A percentile compares a stretch with the other conserved stretches of the same genome.
Evolutionary conservation across 2,113 vertebrate species (phyloP).

Genomic region (Reinhardtius hippoglossoides): DNA sequence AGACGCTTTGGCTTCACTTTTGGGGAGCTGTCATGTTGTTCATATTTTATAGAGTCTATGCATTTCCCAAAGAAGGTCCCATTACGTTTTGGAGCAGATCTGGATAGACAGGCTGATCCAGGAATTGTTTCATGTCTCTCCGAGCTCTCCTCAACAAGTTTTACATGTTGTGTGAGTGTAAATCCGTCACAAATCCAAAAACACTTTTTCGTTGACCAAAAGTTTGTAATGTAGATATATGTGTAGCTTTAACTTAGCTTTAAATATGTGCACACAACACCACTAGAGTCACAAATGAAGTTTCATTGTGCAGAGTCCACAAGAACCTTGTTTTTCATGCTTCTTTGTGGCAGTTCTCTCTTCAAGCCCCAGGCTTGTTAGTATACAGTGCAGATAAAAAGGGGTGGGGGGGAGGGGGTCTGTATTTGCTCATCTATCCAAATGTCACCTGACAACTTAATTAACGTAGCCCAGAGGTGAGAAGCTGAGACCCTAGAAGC

Average conservation of each 20-base stretch:
- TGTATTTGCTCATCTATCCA: constrained; percentile 30
- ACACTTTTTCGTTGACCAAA: background rate
- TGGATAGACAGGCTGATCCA: background rate
- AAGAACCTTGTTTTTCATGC: constrained; percentile 41
- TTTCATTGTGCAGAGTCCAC: constrained; percentile 15
- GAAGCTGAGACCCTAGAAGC: constrained; percentile 39
- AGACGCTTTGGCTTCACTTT: no score
- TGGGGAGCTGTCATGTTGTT: no score
- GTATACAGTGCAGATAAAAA: constrained; percentile 7
- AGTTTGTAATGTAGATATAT: background rate
- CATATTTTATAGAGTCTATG: no score
- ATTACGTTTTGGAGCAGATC: background rate
- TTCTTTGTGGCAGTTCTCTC: constrained; percentile 26
- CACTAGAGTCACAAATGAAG: constrained; percentile 1
- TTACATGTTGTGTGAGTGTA: background rate
- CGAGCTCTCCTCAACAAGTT: background rate
- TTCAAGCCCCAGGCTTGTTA: constrained; percentile 36
- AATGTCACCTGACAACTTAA: constrained; percentile 49
- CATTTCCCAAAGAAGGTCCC: no score
- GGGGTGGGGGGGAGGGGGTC: background rate
- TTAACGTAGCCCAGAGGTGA: constrained; percentile 41
- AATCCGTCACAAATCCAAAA: background rate
- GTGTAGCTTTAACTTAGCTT: background rate
- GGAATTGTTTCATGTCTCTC: background rate
- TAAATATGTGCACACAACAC: background rate